Evolutionary conservation across 2,888 invertebrate genomes (phyloP).

Genomic region (Bursaphelenchus okinawaensis): DNA sequence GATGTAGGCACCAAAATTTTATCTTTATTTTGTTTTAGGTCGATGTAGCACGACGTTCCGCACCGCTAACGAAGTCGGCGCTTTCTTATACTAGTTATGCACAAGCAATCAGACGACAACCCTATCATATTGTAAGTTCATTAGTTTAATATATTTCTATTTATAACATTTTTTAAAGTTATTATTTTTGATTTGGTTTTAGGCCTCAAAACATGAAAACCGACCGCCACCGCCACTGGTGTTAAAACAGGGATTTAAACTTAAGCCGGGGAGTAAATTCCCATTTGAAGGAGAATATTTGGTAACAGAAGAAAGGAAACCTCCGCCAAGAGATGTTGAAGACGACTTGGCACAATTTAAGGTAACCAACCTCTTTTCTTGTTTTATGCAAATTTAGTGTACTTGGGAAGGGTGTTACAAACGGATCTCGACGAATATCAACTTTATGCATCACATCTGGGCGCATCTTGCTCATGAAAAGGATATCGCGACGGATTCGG

Average conservation of each 20-base stretch:
- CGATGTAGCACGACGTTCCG: no score
- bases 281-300: background rate
- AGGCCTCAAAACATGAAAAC: background rate
- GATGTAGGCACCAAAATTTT: no score
- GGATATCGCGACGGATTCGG: background rate
- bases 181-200: background rate
- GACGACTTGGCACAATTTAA: background rate
- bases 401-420: constrained; percentile 21
- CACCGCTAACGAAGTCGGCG: no score
- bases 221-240: background rate
- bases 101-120: no score
- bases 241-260: background rate
- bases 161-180: no score
- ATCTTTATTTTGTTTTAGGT: no score
- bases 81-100: no score
- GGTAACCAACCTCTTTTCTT: background rate
- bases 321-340: background rate
- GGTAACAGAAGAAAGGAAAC: background rate
- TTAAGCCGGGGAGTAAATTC: background rate
- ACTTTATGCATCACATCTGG: constrained; percentile 29
- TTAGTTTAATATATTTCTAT: no score
- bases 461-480: constrained; percentile 18
- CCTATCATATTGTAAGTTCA: no score
- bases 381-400: no score
- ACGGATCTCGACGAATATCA: constrained; percentile 21